Percentiles rank a stretch among this genome's conserved stretches.
phyloP scores from a whole-genome alignment of 2,797 vertebrate genomes.

The Acrocephalus scirpaceus region DNA sequence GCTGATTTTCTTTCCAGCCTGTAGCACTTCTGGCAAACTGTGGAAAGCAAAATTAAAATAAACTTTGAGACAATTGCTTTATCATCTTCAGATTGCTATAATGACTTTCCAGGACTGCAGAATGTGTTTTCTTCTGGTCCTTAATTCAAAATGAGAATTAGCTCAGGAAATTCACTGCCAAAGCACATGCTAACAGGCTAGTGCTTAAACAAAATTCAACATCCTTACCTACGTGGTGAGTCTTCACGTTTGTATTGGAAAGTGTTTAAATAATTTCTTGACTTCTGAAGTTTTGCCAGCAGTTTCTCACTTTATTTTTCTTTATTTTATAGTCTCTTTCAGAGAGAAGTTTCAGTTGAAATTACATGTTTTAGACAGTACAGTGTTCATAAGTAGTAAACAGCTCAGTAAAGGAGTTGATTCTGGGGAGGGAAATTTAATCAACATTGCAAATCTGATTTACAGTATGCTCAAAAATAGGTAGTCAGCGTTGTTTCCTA shows the following conservation, averaged over 20 bases:
- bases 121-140: neutral
- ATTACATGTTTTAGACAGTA: neutral
- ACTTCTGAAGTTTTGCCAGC: neutral
- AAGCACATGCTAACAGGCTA: neutral
- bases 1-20: slow-evolving; percentile 69
- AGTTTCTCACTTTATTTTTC: neutral
- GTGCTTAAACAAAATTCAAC: neutral
- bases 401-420: neutral
- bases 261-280: slow-evolving; percentile 7
- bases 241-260: neutral
- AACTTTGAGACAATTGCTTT: slow-evolving; percentile 67
- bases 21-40: slow-evolving; percentile 67
- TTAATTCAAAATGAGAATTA: slow-evolving; percentile 39
- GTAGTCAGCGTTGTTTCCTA: neutral
- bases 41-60: slow-evolving; percentile 68
- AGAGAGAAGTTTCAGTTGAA: neutral
- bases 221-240: neutral
- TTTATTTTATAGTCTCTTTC: neutral
- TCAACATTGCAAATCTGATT: neutral
- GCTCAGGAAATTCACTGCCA: neutral
- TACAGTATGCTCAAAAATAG: slow-evolving; percentile 17
- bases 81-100: slow-evolving; percentile 48
- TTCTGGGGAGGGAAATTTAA: neutral
- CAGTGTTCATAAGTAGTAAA: neutral
- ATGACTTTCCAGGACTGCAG: slow-evolving; percentile 36